A percentile compares a stretch with the other conserved stretches of the same genome.
phyloP scores from a whole-genome alignment of 2,113 vertebrate species.

The Pleuronectes platessa region DNA sequence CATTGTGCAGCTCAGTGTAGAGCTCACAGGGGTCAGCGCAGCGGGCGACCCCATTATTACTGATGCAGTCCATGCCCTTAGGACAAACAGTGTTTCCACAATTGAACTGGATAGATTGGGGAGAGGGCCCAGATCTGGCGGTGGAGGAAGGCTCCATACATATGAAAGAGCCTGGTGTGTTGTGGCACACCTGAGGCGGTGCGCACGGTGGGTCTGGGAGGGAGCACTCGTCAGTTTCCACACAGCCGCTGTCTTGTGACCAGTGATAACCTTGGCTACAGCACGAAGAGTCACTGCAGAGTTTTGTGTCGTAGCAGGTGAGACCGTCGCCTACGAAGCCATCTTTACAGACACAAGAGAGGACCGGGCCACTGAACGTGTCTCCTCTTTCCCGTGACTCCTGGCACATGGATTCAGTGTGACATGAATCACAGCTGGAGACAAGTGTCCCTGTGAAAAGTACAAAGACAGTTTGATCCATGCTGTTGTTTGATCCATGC shows the following conservation, averaged over 20 bases:
- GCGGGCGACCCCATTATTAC: not conserved
- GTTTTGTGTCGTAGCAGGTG: constrained; percentile 54
- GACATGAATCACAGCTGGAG: constrained; percentile 57
- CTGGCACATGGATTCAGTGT: constrained; percentile 47
- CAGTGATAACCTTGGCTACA: constrained; percentile 62
- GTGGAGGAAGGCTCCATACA: constrained; percentile 12
- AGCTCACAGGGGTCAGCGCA: constrained; percentile 63
- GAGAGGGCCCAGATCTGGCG: not conserved
- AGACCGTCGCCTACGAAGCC: constrained; percentile 72
- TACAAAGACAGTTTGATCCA: not conserved
- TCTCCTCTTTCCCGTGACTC: constrained; percentile 35
- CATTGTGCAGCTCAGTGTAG: constrained; percentile 53
- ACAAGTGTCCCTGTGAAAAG: constrained; percentile 42
- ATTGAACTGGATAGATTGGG: constrained; percentile 14
- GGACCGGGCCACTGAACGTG: not conserved
- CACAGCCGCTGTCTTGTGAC: constrained; percentile 60
- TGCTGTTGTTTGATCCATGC: no score
- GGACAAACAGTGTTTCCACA: constrained; percentile 46
- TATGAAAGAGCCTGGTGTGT: constrained; percentile 60
- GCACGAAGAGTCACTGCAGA: constrained; percentile 53
- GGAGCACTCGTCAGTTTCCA: constrained; percentile 70
- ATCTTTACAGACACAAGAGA: constrained; percentile 65
- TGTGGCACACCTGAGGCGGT: constrained; percentile 48
- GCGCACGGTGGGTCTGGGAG: constrained; percentile 41
- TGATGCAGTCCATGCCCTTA: constrained; percentile 57